Evolutionary conservation across 1,140 invertebrate species (phyloP), one percentile per base, ranked within the genome.

Genomic region (Pararge aegeria): DNA sequence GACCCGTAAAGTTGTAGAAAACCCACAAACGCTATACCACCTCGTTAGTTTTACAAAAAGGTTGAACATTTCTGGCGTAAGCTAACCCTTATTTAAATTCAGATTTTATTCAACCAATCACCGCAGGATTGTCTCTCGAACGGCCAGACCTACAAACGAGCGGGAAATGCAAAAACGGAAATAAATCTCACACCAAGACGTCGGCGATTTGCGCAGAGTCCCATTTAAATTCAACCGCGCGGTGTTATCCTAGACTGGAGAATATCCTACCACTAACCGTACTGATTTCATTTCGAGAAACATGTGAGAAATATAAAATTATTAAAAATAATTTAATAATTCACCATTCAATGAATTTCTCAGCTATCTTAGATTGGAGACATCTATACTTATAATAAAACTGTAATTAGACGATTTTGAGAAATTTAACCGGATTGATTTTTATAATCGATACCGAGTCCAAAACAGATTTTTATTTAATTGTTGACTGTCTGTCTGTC

Each of bases 161-260:
- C 37, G 55, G 71, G 58, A 70, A 73, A 83, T 78, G 71, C 76
- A 78, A 84, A 80, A 82, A 75, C 70, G 69, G 69, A 80, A 80
- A 84, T 82, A 84, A 84, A 82, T 84, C 79, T 76, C 56, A 38
- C 52, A 64, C 64, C 65, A 76, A 80, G 73, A 78, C 64, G 72
- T 49, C 53, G 46, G 64, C 65, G 71, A 76, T 69, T 73, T 71
- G 58, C 58, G 64, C 64, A 56, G 55, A 58, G 49, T 66, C 59
- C 71, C 66, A 75, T 78, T 83, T 78, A 72, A 78, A 81, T 83
- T 80, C 73, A 64, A 70, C 64, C 61, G 59, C 60, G 64, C 51
- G 54, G 42, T 66, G 75, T 75, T 67, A 75, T 75, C 71, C 75
- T 51, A 59, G 46, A 67, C 59, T 51, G 66, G 67, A 34, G 27